phyloP scores from a whole-genome alignment of 2,888 invertebrate species.

The Metopia argyrocephala region DNA sequence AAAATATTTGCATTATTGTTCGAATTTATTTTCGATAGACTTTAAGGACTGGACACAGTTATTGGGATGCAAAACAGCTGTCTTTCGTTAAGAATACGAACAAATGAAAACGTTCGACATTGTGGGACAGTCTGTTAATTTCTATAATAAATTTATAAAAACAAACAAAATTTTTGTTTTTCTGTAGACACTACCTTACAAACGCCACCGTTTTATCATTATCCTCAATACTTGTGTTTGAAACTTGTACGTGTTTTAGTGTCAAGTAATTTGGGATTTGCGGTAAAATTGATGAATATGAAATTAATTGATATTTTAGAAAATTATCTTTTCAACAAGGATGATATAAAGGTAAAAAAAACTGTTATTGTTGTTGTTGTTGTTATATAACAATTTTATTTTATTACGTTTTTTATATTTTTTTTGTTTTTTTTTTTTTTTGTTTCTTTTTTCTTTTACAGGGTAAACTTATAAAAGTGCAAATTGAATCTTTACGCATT shows the following conservation, averaged over 20 bases:
- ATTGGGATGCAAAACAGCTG: too few species aligned
- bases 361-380: too few species aligned
- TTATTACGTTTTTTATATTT: too few species aligned
- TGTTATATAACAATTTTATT: too few species aligned
- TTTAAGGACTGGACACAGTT: too few species aligned
- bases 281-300: conserved; percentile 69
- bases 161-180: conserved; percentile 69
- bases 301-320: conserved; percentile 72
- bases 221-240: conserved; percentile 85
- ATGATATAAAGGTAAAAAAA: conserved; percentile 74
- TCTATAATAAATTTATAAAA: neutral
- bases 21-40: too few species aligned
- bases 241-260: conserved; percentile 87
- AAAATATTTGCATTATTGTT: too few species aligned
- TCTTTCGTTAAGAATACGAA: too few species aligned
- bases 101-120: too few species aligned
- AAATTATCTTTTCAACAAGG: conserved; percentile 73
- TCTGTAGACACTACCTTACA: conserved; percentile 62
- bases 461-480: conserved; percentile 79
- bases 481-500: conserved; percentile 81
- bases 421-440: too few species aligned
- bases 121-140: too few species aligned
- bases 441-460: conserved; percentile 63
- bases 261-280: conserved; percentile 79
- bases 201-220: conserved; percentile 80